A percentile compares a stretch with the other conserved stretches of the same genome.
Evolutionary conservation across 2,113 vertebrate species (phyloP).

Genomic region (Cephalopterus ornatus): DNA sequence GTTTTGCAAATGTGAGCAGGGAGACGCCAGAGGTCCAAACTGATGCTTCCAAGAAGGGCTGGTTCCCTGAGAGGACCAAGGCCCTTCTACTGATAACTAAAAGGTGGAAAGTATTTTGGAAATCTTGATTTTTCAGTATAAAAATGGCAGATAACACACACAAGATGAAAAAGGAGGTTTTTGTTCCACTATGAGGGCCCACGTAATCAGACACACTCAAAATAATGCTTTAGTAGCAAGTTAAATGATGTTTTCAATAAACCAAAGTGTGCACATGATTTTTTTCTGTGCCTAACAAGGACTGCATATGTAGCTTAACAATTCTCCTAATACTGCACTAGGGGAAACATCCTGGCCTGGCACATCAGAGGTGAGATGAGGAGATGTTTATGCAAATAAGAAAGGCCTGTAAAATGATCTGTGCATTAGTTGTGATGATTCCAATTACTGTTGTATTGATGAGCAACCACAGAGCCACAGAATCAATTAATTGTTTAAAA

Average conservation of each 20-base stretch:
- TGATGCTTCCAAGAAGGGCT: background rate
- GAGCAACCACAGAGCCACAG: background rate
- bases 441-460: conserved; percentile 18
- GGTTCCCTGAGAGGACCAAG: background rate
- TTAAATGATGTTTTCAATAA: background rate
- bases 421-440: conserved; percentile 8
- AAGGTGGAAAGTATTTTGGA: background rate
- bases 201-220: background rate
- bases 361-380: background rate
- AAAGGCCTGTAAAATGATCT: background rate
- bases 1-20: background rate
- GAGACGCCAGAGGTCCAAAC: background rate
- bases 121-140: background rate
- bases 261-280: background rate
- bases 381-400: background rate
- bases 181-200: background rate
- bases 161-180: background rate
- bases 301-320: background rate
- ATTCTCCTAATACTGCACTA: background rate
- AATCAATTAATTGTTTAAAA: conserved; percentile 40
- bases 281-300: background rate
- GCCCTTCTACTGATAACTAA: background rate
- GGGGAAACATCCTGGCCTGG: background rate
- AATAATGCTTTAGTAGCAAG: background rate
- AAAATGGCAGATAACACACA: background rate